These are phyloP conservation scores for Cheirogaleus major DNA, from an alignment of 2,797 vertebrate genomes.

Conservation along the genomic window DNA sequence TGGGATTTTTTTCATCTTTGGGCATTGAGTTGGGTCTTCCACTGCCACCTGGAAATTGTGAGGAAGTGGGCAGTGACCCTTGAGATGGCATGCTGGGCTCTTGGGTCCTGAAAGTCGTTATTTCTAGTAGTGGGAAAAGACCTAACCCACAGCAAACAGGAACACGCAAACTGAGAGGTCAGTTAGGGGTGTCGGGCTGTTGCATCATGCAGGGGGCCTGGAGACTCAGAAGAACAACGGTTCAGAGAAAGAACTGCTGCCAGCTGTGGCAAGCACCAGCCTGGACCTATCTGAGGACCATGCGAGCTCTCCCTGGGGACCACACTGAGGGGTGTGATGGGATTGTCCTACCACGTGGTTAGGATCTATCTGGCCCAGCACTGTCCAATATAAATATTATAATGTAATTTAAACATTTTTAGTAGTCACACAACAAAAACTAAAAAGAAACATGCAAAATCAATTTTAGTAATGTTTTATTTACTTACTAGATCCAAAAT, in stretches of 20 bases:
- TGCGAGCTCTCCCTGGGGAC: neutral
- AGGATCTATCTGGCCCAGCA: neutral
- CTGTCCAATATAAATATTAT: neutral
- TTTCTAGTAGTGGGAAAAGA: neutral
- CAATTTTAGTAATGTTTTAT: neutral
- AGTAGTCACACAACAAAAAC: neutral
- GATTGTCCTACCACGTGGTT: neutral
- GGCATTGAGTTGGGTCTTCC: neutral
- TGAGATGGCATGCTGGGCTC: neutral
- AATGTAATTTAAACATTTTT: neutral
- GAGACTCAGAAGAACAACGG: neutral
- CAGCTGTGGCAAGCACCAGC: neutral
- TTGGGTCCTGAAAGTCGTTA: neutral
- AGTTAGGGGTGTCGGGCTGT: neutral
- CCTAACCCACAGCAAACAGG: neutral
- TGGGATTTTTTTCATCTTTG: neutral
- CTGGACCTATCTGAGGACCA: neutral
- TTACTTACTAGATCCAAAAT: neutral
- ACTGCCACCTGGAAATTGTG: neutral
- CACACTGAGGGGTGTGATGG: neutral
- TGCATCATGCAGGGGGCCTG: neutral
- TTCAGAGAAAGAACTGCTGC: neutral
- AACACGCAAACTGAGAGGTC: neutral
- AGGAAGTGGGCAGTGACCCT: neutral
- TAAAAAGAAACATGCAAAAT: neutral